These are phyloP conservation scores for Eurystomus gularis DNA, from an alignment of 2,113 vertebrate genomes.

Conservation along the genomic window DNA sequence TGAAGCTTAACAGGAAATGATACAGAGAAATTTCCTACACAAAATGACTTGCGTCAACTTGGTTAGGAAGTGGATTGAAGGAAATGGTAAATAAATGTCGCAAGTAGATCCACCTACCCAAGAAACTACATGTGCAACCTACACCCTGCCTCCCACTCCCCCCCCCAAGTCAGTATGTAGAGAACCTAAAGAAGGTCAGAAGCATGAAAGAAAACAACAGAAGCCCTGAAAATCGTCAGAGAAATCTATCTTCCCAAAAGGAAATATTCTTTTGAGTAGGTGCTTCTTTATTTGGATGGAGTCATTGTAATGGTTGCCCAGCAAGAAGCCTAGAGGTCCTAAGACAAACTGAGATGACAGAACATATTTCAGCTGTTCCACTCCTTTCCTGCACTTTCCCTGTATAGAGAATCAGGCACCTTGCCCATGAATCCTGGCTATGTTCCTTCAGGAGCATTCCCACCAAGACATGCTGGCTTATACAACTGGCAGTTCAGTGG, in stretches of 20 bases:
- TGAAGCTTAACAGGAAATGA: neutral
- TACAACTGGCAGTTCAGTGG: neutral
- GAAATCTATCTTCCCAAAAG: neutral
- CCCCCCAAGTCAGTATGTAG: neutral
- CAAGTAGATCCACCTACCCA: neutral
- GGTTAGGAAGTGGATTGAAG: neutral
- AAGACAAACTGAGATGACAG: neutral
- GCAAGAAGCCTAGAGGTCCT: neutral
- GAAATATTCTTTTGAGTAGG: neutral
- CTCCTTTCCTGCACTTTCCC: neutral
- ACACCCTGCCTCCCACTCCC: no score
- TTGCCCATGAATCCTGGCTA: neutral
- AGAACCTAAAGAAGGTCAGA: neutral
- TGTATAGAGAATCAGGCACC: neutral
- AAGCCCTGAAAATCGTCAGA: neutral
- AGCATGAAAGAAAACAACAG: neutral
- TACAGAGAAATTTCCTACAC: neutral
- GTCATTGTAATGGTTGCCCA: neutral
- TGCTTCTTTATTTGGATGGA: neutral
- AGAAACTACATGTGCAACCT: neutral
- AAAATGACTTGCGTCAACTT: neutral
- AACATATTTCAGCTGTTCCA: neutral
- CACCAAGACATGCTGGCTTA: neutral
- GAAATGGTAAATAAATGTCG: neutral
- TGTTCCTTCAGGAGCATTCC: neutral